These are phyloP conservation scores for Toxotes jaculatrix DNA, from an alignment of 2,113 vertebrate species.

Conservation along the genomic window DNA sequence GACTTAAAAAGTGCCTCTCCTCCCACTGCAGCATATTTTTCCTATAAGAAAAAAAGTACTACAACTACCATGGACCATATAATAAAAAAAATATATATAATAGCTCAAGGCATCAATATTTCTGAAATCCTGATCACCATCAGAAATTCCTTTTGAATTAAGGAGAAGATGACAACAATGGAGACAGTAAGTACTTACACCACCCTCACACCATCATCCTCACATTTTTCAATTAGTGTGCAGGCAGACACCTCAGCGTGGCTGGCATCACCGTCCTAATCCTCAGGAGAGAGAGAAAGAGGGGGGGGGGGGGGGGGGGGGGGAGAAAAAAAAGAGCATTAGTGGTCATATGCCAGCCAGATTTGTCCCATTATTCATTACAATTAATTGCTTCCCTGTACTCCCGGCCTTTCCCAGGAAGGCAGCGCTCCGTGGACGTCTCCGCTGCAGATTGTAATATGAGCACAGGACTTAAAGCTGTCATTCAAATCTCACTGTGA, in stretches of 20 bases:
- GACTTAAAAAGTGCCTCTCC: too few relatives aligned
- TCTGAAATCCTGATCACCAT: too few relatives aligned
- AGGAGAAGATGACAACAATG: not conserved
- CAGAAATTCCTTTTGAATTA: not conserved
- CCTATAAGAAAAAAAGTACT: too few relatives aligned
- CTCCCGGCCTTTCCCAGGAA: conserved; percentile 81
- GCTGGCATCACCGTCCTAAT: conserved; percentile 76
- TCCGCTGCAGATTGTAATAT: conserved; percentile 90
- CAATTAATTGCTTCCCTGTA: conserved; percentile 90
- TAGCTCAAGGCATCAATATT: too few relatives aligned
- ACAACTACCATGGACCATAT: too few relatives aligned
- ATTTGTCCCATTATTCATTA: conserved; percentile 96
- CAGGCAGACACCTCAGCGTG: conserved; percentile 53
- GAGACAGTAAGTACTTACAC: not conserved
- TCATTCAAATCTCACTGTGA: conserved; percentile 95
- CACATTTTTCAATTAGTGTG: conserved; percentile 86
- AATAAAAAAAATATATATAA: too few relatives aligned
- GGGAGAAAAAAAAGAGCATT: conserved; percentile 85
- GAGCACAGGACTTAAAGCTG: conserved; percentile 93
- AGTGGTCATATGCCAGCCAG: conserved; percentile 92
- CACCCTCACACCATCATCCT: not conserved
- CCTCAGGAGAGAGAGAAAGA: conserved; percentile 83
- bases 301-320: too few relatives aligned
- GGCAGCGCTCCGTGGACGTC: conserved; percentile 86
- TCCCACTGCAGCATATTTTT: too few relatives aligned